Evolutionary conservation across 2,113 vertebrate genomes (phyloP).

Genomic region (Antechinus flavipes): DNA sequence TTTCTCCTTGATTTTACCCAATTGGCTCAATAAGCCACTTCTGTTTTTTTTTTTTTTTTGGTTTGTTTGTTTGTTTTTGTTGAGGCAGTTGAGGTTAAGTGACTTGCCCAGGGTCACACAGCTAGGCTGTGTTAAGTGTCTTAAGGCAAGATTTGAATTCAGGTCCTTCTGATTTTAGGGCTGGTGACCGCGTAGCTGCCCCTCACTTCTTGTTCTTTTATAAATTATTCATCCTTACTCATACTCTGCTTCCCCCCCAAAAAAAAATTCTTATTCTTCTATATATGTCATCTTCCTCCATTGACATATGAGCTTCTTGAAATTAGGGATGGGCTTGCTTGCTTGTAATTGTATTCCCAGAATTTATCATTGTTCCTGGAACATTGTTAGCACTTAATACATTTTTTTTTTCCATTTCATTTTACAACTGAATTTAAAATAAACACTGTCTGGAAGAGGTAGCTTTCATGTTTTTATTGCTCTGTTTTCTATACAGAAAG

Average conservation of each 20-base stretch:
- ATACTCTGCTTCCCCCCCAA: neutral
- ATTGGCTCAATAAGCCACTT: conserved; percentile 3
- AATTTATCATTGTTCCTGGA: neutral
- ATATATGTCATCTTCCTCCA: neutral
- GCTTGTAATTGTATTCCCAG: neutral
- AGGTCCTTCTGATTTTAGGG: too few relatives aligned
- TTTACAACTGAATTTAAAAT: neutral
- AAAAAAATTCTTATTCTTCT: neutral
- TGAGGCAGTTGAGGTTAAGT: too few relatives aligned
- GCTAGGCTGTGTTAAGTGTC: too few relatives aligned
- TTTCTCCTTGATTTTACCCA: conserved; percentile 55
- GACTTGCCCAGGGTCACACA: too few relatives aligned
- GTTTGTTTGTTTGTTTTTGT: too few relatives aligned
- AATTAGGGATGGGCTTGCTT: neutral
- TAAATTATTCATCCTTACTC: neutral
- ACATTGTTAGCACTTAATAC: neutral
- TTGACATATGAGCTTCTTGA: neutral
- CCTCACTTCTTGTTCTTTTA: conserved; percentile 34
- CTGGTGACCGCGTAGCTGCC: too few relatives aligned
- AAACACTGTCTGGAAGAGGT: neutral
- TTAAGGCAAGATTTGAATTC: too few relatives aligned
- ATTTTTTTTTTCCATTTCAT: neutral
- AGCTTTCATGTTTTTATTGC: neutral
- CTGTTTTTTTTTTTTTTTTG: too few relatives aligned
- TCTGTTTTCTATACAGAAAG: neutral